Base-by-base conservation (phyloP, 2,113 vertebrate species). In the Pampusana beccarii region DNA sequence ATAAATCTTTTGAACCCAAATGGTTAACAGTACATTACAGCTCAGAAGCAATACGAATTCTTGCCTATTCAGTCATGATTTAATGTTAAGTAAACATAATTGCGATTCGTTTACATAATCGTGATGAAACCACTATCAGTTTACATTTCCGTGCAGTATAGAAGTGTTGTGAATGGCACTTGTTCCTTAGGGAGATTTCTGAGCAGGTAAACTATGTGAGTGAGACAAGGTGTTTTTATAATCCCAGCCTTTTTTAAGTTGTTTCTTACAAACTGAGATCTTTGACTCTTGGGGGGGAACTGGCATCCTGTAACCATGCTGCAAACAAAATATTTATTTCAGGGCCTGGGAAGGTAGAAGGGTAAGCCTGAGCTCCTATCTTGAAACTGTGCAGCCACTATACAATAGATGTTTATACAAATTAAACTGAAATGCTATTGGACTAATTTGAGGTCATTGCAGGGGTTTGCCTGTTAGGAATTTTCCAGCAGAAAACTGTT, bases 401-500 rank as follows among this genome's bases (percentile, higher is more conserved):
- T 44, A 10, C 9, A 2, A 34, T 31, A 84, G 42, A 73, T 71
- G 73, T 71, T 86, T 64, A 25, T 57, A 66, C 25, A 67, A 82
- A 84, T 78, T 29, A 46, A 83, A 42, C 42, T 64, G 42, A 74
- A 95, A 91, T 64, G 77, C 38, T 14, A 18, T 42, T n/a, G 44
- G 74, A 48, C 42, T 93, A 48, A 65, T 91, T 54, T 58, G 69
- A 86, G 80, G 56, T 92, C 42, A 42, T 80, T 90, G 88, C 72
- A 74, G 86, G 80, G 56, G 51, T 91, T 97, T 96, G 77, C 80
- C 34, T 86, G 60, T 46, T 86, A 94, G 90, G 94, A 95, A 91
- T 86, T 97, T 96, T 91, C 86, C 86, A 95, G n/a, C 71, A 95
- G 66, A 96, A 91, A 79, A 56, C 61, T 94, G 62, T 90, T 96